Evolutionary conservation across 2,888 invertebrate species (phyloP).

Genomic region (Drosophila kanekoi): DNA sequence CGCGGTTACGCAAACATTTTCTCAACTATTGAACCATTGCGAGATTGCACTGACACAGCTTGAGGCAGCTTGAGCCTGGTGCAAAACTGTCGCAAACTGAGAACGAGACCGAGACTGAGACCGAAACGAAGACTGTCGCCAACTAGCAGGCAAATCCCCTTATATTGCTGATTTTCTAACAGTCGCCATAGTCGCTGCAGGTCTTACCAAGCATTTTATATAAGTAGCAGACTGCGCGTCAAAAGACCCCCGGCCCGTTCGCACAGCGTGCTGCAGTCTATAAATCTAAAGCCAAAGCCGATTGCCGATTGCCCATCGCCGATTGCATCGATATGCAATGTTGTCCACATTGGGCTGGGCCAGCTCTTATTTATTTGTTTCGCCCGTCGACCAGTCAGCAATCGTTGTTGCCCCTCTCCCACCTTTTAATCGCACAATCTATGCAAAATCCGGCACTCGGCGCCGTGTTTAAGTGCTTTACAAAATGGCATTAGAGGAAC

Average conservation of each 20-base stretch:
- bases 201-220: constrained; percentile 48
- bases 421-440: constrained; percentile 29
- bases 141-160: constrained; percentile 71
- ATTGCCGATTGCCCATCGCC: constrained; percentile 52
- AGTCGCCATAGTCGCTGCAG: constrained; percentile 23
- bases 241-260: constrained; percentile 22
- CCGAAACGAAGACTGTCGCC: constrained; percentile 57
- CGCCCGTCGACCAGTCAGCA: constrained; percentile 36
- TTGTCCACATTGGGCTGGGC: constrained; percentile 47
- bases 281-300: constrained; percentile 75
- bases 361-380: constrained; percentile 67
- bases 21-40: constrained; percentile 78
- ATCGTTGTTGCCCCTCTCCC: not conserved
- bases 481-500: constrained; percentile 55
- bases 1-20: constrained; percentile 79
- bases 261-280: constrained; percentile 55
- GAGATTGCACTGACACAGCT: constrained; percentile 71
- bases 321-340: constrained; percentile 69
- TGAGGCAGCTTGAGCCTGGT: constrained; percentile 21
- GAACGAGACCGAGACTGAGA: constrained; percentile 12
- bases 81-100: constrained; percentile 26
- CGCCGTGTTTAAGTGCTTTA: constrained; percentile 47
- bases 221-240: constrained; percentile 29
- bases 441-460: constrained; percentile 49
- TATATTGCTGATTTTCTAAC: constrained; percentile 64